Conservation (phyloP, 1,140 invertebrate genomes). For the Chrysopa pallens region DNA sequence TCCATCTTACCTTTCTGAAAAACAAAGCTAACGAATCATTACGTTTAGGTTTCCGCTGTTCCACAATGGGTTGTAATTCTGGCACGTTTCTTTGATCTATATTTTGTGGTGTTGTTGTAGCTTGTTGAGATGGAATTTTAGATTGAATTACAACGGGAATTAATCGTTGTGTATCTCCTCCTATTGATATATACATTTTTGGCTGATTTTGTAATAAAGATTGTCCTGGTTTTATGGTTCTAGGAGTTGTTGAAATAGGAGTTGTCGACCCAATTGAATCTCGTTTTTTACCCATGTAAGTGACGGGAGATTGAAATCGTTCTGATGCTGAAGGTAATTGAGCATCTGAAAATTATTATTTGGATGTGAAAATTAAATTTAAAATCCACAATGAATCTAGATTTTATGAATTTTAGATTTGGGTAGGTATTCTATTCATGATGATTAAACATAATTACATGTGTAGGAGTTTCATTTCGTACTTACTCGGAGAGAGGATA, state of each 20-base stretch:
- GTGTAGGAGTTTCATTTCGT: too few species aligned
- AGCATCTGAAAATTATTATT: background rate
- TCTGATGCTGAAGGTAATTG: conserved; percentile 32
- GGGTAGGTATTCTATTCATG: too few species aligned
- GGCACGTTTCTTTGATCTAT: conserved; percentile 1
- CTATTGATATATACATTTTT: too few species aligned
- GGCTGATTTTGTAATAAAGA: conserved; percentile 23
- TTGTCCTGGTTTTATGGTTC: conserved; percentile 29
- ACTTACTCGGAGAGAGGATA: too few species aligned
- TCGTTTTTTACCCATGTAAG: conserved; percentile 33
- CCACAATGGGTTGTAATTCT: conserved; percentile 12
- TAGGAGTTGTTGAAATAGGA: conserved; percentile 3
- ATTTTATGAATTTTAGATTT: too few species aligned
- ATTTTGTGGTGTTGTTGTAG: background rate
- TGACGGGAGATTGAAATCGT: conserved; percentile 36
- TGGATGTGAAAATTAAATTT: too few species aligned
- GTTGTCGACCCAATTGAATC: conserved; percentile 16
- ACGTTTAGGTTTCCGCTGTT: conserved; percentile 26
- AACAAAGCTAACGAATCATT: conserved; percentile 52
- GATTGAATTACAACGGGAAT: background rate
- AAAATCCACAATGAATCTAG: too few species aligned
- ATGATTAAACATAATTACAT: too few species aligned
- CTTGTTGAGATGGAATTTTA: conserved; percentile 1
- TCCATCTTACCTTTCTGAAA: conserved; percentile 46
- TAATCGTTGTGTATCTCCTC: too few species aligned